Base-by-base conservation (phyloP, 2,888 invertebrate species). In the Achlya flavicornis region DNA sequence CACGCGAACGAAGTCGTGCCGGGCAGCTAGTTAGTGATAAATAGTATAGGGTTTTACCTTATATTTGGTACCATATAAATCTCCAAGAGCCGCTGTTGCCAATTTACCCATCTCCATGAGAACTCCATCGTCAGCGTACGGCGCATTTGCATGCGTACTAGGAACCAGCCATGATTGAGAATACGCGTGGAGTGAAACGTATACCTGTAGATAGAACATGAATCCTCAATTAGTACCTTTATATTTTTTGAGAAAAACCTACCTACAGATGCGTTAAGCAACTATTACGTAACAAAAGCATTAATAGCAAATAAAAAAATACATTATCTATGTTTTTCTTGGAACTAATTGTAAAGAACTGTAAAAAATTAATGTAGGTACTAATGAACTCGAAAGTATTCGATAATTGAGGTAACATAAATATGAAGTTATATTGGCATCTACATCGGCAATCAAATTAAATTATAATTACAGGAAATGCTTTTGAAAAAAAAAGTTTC, bases 151-250 rank as follows among this genome's bases (percentile, higher is more conserved):
- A 65, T 95, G 94, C 3, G 95, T 93, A 86, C 95, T 95, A 0
- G 96, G 95, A 58, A 95, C 86, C 53, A 96, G 83, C 94, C 95
- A 95, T 74, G 95, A 93, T 87, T 96, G 96, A 0, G 95, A 95
- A 80, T 96, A 96, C 16, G 96, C 95, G 77, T 96, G 96, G 61
- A 96, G 85, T 1, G 95, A 95, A 67, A 96, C 81, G 77, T 95
- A 96, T 64, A 95, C 91, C 90, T 94, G 81, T 4, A 81, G 77
- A n/a, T 62, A 62, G 60, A 62, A 46, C n/a, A n/a, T n/a, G n/a
- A n/a, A 12, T 41, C 41, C 0, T 41, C 48, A 48, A 48, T 46
- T 0, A n/a, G 5, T 48, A 48, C 16, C 7, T 46, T 0, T 43
- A 43, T 46, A 26, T 1, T 35, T 3, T 35, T 35, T 35, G 35